Evolutionary conservation across 2,888 invertebrate genomes (phyloP).

Genomic region (Pachliopta kotzebuea): DNA sequence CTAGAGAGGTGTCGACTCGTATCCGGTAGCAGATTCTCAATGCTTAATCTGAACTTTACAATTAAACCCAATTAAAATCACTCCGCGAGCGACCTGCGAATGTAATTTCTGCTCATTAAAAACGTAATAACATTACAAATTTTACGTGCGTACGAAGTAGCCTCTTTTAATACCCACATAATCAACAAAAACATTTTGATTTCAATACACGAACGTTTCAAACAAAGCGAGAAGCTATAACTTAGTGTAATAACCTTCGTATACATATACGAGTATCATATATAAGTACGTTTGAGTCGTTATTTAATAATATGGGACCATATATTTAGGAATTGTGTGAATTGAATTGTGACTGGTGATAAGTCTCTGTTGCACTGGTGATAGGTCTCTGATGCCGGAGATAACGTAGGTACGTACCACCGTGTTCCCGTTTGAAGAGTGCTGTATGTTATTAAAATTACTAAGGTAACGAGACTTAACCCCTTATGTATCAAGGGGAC

Average conservation of each 20-base stretch:
- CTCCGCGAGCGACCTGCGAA: constrained; percentile 70
- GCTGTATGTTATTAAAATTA: no score
- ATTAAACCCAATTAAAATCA: constrained; percentile 71
- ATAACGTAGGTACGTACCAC: no score
- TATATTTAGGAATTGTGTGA: no score
- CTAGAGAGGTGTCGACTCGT: constrained; percentile 63
- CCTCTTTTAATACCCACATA: constrained; percentile 53
- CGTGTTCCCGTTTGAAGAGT: no score
- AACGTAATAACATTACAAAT: constrained; percentile 68
- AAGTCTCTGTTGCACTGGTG: no score
- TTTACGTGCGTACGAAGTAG: constrained; percentile 61
- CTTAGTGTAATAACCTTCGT: not conserved
- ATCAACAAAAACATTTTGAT: constrained; percentile 59
- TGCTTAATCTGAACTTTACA: constrained; percentile 53
- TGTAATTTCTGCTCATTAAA: constrained; percentile 70
- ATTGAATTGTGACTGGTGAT: no score
- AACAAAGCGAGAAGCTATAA: constrained; percentile 10
- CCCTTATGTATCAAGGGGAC: no score
- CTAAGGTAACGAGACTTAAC: no score
- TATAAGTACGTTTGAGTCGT: no score
- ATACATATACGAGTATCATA: no score
- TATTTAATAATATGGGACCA: no score
- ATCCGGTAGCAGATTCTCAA: constrained; percentile 46
- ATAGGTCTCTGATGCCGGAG: no score
- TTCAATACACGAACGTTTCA: constrained; percentile 27